Conservation (phyloP, 1,140 invertebrate species). For the Anastatus disparis region DNA sequence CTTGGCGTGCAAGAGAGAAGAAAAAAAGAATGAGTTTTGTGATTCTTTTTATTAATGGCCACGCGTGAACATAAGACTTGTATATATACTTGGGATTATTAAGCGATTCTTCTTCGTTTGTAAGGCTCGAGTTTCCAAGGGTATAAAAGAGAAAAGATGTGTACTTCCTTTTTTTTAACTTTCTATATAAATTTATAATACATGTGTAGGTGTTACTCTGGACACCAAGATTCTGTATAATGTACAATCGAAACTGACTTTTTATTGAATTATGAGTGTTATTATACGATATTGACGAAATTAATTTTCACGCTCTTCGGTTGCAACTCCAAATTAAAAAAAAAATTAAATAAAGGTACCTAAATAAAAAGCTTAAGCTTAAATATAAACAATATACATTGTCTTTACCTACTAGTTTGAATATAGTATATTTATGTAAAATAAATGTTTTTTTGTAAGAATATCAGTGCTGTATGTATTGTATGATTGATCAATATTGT, state of each 20-base stretch:
- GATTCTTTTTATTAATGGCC: background rate
- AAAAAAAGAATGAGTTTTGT: background rate
- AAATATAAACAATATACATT: no score
- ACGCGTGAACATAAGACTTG: background rate
- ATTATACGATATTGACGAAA: background rate
- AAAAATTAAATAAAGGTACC: no score
- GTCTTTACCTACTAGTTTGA: no score
- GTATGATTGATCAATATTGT: no score
- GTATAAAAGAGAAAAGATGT: background rate
- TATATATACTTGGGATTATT: constrained; percentile 35
- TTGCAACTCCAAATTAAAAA: no score
- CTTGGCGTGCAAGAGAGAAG: no score
- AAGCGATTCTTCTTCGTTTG: constrained; percentile 26
- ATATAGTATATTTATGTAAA: no score
- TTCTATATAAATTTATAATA: background rate
- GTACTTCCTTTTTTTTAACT: background rate
- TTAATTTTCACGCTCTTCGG: background rate
- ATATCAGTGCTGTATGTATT: no score
- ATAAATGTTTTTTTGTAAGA: no score
- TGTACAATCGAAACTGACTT: background rate
- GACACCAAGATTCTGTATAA: background rate
- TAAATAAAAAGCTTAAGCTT: no score
- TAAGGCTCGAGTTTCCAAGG: constrained; percentile 4
- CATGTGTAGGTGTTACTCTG: background rate
- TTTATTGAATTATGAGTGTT: constrained; percentile 10